Evolutionary conservation across 1,140 invertebrate species (phyloP), one percentile per base, ranked within the genome.

Genomic region (Myzus persicae): DNA sequence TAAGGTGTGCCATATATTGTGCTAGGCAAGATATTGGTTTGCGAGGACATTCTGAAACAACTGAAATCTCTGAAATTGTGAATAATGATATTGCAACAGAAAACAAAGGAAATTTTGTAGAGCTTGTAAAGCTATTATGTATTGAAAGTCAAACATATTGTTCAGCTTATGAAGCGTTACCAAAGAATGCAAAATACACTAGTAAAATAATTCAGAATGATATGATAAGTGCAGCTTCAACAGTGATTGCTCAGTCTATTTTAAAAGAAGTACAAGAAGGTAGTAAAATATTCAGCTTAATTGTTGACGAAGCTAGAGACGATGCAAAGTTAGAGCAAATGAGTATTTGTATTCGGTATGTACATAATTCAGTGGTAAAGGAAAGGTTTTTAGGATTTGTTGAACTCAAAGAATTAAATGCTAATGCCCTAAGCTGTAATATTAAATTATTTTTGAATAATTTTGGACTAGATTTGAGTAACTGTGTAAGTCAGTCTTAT

Each of bases 401-500:
- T 44, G 40, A 87, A 31, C 84, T 87, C 36, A 84, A 84, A 84
- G 82, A 84, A 44, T 87, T 87, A 87, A 44, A 31, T 87, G 84
- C 82, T 84, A 84, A 84, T 84, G 82, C 82, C 7, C 5, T 84
- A 84, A 84, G 82, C 24, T 87, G 22, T 42, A 44, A 87, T 26
- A 87, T 87, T 87, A 87, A 87, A 44, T 44, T 44, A 44, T 87
- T 87, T 87, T 92, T 81, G 24, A 40, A 93, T 88, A 54, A 38
- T 84, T 94, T 88, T 76, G 88, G 92, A 38, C 42, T 94, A 85
- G 67, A 94, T 91, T 36, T 89, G 38, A 38, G 18, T 84, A 51
- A 94, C 82, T 94, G 94, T 92, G 59, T 94, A 81, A 84, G 44
- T 42, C 67, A 93, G 9, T 93, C 38, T 84, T 84, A 93, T 36